These are phyloP conservation scores for Drosophila biarmipes DNA, from an alignment of 1,140 invertebrate genomes.

Conservation along the genomic window DNA sequence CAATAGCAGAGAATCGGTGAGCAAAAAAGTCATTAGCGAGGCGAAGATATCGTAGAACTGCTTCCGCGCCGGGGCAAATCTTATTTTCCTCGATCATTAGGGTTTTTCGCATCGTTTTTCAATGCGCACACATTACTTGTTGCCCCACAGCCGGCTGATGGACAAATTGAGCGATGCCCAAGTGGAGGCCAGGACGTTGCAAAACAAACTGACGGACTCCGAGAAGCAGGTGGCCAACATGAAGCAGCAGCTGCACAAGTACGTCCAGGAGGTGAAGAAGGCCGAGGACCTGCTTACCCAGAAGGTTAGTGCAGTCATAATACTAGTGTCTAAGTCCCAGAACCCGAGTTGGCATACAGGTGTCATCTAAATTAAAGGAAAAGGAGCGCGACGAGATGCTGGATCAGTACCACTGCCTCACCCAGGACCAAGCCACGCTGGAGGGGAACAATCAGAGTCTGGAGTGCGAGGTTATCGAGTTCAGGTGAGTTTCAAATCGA, in stretches of 20 bases:
- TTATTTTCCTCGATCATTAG: constrained; percentile 42
- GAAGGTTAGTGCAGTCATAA: constrained; percentile 84
- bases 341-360: constrained; percentile 35
- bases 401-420: constrained; percentile 87
- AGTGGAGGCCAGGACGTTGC: constrained; percentile 85
- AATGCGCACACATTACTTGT: constrained; percentile 9
- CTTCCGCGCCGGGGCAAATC: constrained; percentile 35
- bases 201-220: constrained; percentile 86
- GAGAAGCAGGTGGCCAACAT: constrained; percentile 87
- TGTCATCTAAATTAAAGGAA: constrained; percentile 85
- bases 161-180: constrained; percentile 71
- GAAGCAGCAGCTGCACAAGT: constrained; percentile 88
- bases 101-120: constrained; percentile 36
- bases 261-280: constrained; percentile 88
- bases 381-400: constrained; percentile 88
- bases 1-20: constrained; percentile 82
- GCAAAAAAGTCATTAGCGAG: constrained; percentile 51
- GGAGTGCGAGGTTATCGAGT: constrained; percentile 87
- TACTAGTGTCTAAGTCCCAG: constrained; percentile 37
- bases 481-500: constrained; percentile 62
- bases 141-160: constrained; percentile 56
- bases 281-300: constrained; percentile 87
- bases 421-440: constrained; percentile 87
- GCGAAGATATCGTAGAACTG: constrained; percentile 47
- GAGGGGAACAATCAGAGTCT: constrained; percentile 89